Evolutionary conservation across 2,888 invertebrate species (phyloP).

Genomic region (Drosophila vallismaia): DNA sequence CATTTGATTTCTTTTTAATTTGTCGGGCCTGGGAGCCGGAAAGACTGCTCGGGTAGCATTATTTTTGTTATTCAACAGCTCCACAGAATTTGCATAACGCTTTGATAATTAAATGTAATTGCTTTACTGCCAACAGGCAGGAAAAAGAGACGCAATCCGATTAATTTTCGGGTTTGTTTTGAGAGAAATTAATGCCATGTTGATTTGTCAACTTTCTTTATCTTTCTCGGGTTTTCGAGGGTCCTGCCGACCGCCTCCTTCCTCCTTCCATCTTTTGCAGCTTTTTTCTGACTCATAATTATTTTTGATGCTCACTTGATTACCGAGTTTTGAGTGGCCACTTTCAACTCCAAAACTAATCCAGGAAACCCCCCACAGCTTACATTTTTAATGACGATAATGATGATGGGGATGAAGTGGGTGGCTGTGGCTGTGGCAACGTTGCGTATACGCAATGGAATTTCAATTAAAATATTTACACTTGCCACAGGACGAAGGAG

Average conservation of each 20-base stretch:
- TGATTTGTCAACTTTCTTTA: constrained; percentile 29
- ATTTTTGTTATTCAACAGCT: constrained; percentile 24
- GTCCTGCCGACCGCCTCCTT: no score
- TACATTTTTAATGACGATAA: constrained; percentile 23
- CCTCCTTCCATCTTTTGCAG: neutral
- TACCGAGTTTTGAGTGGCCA: neutral
- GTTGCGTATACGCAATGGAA: constrained; percentile 58
- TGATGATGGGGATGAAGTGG: neutral
- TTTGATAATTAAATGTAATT: constrained; percentile 66
- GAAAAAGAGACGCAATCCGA: constrained; percentile 16
- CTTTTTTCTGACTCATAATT: constrained; percentile 8
- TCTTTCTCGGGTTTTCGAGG: neutral
- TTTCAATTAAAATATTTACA: constrained; percentile 53
- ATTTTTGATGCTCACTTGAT: constrained; percentile 11
- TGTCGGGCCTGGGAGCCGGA: neutral
- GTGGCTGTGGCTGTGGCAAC: constrained; percentile 1
- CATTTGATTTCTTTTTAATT: constrained; percentile 41
- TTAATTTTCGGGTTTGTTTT: neutral
- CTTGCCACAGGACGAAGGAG: constrained; percentile 15
- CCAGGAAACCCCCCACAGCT: neutral
- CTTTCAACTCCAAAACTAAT: constrained; percentile 18
- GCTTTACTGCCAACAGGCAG: constrained; percentile 48
- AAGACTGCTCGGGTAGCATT: neutral
- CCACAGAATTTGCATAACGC: constrained; percentile 49
- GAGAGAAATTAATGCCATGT: constrained; percentile 14